Conservation (phyloP, 1,140 invertebrate genomes). For the Neodiprion virginianus region DNA sequence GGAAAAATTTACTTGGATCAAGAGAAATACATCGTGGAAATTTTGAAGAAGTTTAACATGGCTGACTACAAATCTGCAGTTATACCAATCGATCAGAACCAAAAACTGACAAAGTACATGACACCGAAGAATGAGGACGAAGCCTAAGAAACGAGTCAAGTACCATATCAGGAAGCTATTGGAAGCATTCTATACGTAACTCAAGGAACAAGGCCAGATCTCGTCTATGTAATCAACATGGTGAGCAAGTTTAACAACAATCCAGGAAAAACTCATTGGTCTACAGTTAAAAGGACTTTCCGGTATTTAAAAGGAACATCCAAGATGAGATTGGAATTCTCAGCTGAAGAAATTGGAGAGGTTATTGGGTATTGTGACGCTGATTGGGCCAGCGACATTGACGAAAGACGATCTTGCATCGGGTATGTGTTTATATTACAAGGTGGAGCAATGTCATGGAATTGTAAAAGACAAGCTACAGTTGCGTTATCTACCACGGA, state of each 20-base stretch:
- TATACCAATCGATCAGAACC: slow-evolving; percentile 42
- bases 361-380: slow-evolving; percentile 36
- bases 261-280: slow-evolving; percentile 34
- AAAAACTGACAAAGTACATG: slow-evolving; percentile 35
- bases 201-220: slow-evolving; percentile 45
- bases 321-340: slow-evolving; percentile 22
- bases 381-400: slow-evolving; percentile 38
- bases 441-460: slow-evolving; percentile 42
- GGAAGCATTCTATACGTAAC: slow-evolving; percentile 46
- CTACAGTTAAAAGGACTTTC: slow-evolving; percentile 34
- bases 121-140: slow-evolving; percentile 24
- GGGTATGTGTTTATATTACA: slow-evolving; percentile 39
- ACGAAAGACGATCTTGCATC: slow-evolving; percentile 28
- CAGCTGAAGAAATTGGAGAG: not conserved
- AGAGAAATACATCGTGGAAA: slow-evolving; percentile 40
- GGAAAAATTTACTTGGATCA: slow-evolving; percentile 23
- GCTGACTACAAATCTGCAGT: slow-evolving; percentile 43
- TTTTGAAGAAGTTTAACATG: slow-evolving; percentile 48
- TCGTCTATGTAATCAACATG: slow-evolving; percentile 42
- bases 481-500: slow-evolving; percentile 50
- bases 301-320: slow-evolving; percentile 35
- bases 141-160: slow-evolving; percentile 8
- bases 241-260: slow-evolving; percentile 13
- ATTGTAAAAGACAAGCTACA: slow-evolving; percentile 43
- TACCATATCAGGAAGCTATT: slow-evolving; percentile 37